Conservation (phyloP, 2,113 vertebrate species). For the Thalassoma bifasciatum region DNA sequence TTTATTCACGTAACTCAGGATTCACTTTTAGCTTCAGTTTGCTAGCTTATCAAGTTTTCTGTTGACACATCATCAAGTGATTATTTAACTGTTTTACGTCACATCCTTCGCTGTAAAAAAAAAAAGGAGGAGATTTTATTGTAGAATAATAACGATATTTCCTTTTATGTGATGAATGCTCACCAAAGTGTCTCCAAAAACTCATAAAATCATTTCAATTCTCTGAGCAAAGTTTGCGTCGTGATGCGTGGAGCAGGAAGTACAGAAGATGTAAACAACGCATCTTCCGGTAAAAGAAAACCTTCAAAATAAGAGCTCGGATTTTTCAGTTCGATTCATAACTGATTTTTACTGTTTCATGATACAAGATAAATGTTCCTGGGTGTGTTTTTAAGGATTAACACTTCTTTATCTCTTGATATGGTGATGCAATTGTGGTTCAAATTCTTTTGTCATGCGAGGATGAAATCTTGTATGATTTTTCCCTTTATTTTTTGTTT, state of each 20-base stretch:
- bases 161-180: background rate
- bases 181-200: conserved; percentile 28
- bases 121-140: accelerated
- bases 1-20: background rate
- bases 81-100: background rate
- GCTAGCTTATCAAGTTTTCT: conserved; percentile 5
- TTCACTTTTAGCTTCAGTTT: conserved; percentile 22
- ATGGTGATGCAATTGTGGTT: no score
- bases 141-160: accelerated
- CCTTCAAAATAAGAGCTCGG: conserved; percentile 55
- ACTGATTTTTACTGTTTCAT: background rate
- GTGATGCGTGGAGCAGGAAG: conserved; percentile 28
- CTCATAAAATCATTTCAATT: conserved; percentile 6
- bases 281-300: conserved; percentile 18
- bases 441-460: no score
- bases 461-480: no score
- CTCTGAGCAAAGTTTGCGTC: conserved; percentile 16
- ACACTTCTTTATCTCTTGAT: no score
- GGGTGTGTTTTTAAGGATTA: no score
- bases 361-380: no score
- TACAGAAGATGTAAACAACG: conserved; percentile 59
- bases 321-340: background rate
- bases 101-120: background rate
- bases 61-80: conserved; percentile 10
- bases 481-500: no score